These are phyloP conservation scores for Heliconius cydno DNA, from an alignment of 2,888 invertebrate species.

Conservation along the genomic window DNA sequence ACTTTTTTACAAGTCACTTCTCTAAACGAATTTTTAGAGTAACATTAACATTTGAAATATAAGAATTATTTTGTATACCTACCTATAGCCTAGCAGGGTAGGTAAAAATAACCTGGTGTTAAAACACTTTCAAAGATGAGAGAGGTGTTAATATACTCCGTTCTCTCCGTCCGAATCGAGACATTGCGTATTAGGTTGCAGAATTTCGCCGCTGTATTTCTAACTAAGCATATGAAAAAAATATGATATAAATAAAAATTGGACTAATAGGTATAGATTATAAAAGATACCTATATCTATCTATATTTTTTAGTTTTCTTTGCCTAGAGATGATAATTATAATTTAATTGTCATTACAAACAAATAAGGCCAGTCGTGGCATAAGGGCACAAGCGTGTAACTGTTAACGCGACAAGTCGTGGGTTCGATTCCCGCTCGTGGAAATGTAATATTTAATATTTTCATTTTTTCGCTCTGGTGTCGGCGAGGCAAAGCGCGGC, in stretches of 20 bases:
- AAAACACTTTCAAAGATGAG: background rate
- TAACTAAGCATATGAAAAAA: background rate
- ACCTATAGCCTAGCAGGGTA: background rate
- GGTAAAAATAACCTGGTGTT: background rate
- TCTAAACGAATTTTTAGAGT: constrained; percentile 4
- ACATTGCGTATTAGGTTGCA: background rate
- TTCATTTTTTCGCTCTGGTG: too few relatives aligned
- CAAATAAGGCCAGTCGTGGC: background rate
- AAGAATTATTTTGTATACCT: background rate
- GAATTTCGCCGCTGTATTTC: too few relatives aligned
- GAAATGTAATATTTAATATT: too few relatives aligned
- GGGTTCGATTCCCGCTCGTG: too few relatives aligned
- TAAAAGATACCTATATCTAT: too few relatives aligned
- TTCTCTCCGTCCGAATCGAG: background rate
- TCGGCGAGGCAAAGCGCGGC: too few relatives aligned
- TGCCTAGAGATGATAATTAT: background rate
- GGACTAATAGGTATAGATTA: too few relatives aligned
- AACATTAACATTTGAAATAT: constrained; percentile 13
- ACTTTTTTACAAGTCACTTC: constrained; percentile 69
- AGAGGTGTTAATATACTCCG: background rate
- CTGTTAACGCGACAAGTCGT: too few relatives aligned
- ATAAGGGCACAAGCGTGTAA: too few relatives aligned
- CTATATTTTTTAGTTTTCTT: too few relatives aligned
- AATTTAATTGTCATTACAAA: background rate
- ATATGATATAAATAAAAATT: background rate